phyloP scores from a whole-genome alignment of 1,140 invertebrate genomes.

The Ephestia elutella region DNA sequence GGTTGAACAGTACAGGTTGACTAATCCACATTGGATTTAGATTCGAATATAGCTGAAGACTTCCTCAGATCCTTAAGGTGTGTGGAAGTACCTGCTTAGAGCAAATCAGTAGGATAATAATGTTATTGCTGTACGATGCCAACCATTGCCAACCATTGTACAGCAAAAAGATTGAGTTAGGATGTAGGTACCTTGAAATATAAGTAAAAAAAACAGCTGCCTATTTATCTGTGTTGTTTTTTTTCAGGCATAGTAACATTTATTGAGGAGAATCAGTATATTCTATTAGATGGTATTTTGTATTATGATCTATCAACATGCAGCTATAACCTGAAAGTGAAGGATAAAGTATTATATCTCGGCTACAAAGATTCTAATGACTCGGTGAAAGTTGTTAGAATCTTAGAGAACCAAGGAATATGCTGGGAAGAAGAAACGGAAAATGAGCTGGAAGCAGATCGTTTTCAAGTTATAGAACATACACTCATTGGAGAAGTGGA shows the following conservation, averaged over 20 bases:
- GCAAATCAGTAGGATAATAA: too few relatives aligned
- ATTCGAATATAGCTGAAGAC: too few relatives aligned
- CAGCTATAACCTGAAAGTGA: conserved; percentile 35
- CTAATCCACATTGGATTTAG: too few relatives aligned
- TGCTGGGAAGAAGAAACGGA: conserved; percentile 52
- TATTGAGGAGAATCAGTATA: conserved; percentile 34
- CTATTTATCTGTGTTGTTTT: conserved; percentile 7
- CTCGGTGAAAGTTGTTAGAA: conserved; percentile 43
- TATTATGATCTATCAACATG: conserved; percentile 46
- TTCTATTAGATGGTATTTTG: conserved; percentile 57
- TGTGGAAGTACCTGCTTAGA: too few relatives aligned
- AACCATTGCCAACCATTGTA: too few relatives aligned
- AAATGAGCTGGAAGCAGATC: conserved; percentile 42
- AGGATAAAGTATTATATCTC: conserved; percentile 60
- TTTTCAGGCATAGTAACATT: conserved; percentile 58
- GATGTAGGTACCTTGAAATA: too few relatives aligned
- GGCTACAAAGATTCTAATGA: conserved; percentile 50
- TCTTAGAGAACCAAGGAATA: conserved; percentile 49
- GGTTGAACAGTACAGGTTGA: too few relatives aligned
- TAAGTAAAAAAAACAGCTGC: too few relatives aligned
- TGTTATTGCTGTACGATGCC: too few relatives aligned
- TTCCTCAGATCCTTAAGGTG: too few relatives aligned
- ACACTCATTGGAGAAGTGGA: conserved; percentile 74
- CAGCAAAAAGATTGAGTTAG: too few relatives aligned
- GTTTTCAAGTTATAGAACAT: conserved; percentile 65